phyloP scores from a whole-genome alignment of 2,797 vertebrate species.

The Podarcis lilfordi region DNA sequence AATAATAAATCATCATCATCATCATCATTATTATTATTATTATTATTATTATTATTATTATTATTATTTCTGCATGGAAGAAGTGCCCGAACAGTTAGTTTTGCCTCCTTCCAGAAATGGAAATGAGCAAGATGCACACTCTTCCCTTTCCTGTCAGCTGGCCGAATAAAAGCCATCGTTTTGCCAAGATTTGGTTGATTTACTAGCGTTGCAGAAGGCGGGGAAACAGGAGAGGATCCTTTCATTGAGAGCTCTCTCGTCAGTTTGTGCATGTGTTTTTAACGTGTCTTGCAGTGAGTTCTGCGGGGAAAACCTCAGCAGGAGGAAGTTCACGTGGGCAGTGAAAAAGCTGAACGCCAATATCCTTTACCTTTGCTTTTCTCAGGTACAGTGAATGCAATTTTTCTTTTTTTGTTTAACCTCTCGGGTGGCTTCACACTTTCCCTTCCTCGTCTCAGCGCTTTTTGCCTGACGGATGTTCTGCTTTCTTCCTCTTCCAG shows the following conservation, averaged over 20 bases:
- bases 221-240: rapidly evolving
- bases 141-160: not conserved
- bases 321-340: slow-evolving; percentile 91
- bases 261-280: not conserved
- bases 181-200: not conserved
- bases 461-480: slow-evolving; percentile 39
- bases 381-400: slow-evolving; percentile 85
- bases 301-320: slow-evolving; percentile 94
- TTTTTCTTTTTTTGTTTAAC: not conserved
- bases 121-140: not conserved
- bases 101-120: not conserved
- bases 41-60: too few relatives aligned
- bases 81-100: too few relatives aligned
- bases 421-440: slow-evolving; percentile 22
- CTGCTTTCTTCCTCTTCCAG: slow-evolving; percentile 71
- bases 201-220: not conserved
- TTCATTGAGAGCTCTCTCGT: not conserved
- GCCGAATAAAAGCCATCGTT: not conserved
- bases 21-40: too few relatives aligned
- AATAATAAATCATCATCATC: too few relatives aligned
- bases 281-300: slow-evolving; percentile 85
- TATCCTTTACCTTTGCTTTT: slow-evolving; percentile 96
- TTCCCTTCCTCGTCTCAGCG: not conserved
- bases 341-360: slow-evolving; percentile 96
- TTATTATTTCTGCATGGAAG: not conserved